A percentile compares a stretch with the other conserved stretches of the same genome.
Evolutionary conservation across 2,888 invertebrate species (phyloP).

Genomic region (Nomada goodeniana): DNA sequence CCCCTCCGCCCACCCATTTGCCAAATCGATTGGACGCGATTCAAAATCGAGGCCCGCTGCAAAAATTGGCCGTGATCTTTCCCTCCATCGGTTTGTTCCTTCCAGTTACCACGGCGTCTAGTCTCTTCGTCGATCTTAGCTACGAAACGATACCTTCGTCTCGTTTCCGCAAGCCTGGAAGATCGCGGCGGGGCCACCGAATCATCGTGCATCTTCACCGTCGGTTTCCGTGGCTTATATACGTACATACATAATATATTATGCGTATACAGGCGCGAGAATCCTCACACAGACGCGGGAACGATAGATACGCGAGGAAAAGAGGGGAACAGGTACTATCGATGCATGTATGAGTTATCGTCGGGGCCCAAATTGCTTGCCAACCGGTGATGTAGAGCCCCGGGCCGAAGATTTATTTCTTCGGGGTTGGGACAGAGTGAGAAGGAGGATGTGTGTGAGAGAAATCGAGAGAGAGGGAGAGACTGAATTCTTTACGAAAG

Average conservation of each 20-base stretch:
- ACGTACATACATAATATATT: constrained; percentile 64
- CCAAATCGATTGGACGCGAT: constrained; percentile 47
- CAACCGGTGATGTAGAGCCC: constrained; percentile 83
- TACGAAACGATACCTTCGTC: constrained; percentile 18
- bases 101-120: constrained; percentile 28
- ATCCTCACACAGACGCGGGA: constrained; percentile 25
- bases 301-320: constrained; percentile 36
- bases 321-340: constrained; percentile 75
- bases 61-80: constrained; percentile 64
- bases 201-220: constrained; percentile 56
- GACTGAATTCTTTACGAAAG: constrained; percentile 60
- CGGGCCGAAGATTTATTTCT: constrained; percentile 82
- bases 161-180: constrained; percentile 39
- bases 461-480: constrained; percentile 51
- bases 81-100: constrained; percentile 46
- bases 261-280: constrained; percentile 50
- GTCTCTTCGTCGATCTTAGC: constrained; percentile 8
- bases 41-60: constrained; percentile 46
- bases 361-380: constrained; percentile 83
- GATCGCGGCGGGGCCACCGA: constrained; percentile 50
- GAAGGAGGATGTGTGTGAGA: background rate
- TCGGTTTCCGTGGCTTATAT: constrained; percentile 55
- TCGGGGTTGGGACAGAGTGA: constrained; percentile 61
- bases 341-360: constrained; percentile 84
- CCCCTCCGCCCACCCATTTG: background rate